Evolutionary conservation across 2,888 invertebrate genomes (phyloP), one percentile per base, ranked within the genome.

Genomic region (Melolontha melolontha): DNA sequence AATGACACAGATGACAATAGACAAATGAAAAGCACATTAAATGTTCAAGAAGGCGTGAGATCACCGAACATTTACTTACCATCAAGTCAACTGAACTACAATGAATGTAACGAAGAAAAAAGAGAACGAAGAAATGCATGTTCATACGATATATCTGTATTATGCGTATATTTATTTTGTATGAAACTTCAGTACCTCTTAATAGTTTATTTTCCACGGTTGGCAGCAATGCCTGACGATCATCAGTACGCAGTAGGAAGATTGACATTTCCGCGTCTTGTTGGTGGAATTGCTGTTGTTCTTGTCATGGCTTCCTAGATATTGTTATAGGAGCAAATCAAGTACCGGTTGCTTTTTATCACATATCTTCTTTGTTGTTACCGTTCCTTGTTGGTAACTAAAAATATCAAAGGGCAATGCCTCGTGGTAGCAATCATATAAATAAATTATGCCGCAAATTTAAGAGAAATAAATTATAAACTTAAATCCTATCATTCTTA

Each of bases 171-270:
- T 42, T 22, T 44, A 8, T 17, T 14, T 5, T 14, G 11, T 17
- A 34, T 14, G 7, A 12, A 34, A 34, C 12, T 29, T 57, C 42
- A 57, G 22, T 42, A 42, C 57, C 6, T 57, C 42, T 57, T 57
- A 57, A 59, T 59, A 59, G 59, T 59, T 59, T 59, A 59, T 59
- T 59, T 59, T 59, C 59, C 59, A 59, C 59, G 59, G 59, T 59
- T 59, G 59, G 59, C 44, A 47, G 59, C 59, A 47, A 44, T 14
- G 59, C 59, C 59, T 59, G 59, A 59, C 59, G 59, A 59, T 59
- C 59, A 27, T 47, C 41, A 17, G 41, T 55, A 41, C 44, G 44
- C 29, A 44, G 44, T 10, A 47, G 44, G 44, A 47, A 59, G 59
- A 59, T 59, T 59, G 59, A 59, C 59, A 44, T 59, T 59, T 59